Conservation (phyloP, 2,888 invertebrate genomes). For the Phymatocera aterrima region DNA sequence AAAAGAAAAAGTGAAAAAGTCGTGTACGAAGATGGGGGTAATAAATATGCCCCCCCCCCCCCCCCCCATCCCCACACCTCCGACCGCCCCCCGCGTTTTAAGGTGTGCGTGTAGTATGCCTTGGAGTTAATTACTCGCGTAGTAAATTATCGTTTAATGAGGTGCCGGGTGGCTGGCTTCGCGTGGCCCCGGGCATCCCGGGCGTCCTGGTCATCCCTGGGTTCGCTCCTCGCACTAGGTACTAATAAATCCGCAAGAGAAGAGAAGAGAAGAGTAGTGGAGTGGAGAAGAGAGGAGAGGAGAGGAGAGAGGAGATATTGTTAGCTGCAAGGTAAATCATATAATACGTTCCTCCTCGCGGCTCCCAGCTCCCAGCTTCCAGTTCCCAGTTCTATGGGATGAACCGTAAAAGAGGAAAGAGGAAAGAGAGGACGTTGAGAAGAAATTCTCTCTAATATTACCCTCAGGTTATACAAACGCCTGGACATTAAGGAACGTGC, state of each 20-base stretch:
- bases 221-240: constrained; percentile 52
- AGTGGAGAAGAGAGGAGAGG: constrained; percentile 53
- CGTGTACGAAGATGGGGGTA: constrained; percentile 19
- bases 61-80: no score
- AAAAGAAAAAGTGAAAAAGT: not conserved
- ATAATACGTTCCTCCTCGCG: constrained; percentile 6
- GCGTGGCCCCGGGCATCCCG: constrained; percentile 51
- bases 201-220: constrained; percentile 42
- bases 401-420: not conserved
- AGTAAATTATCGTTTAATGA: constrained; percentile 74
- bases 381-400: not conserved
- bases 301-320: constrained; percentile 66
- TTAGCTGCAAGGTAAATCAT: constrained; percentile 73
- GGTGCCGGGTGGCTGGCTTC: constrained; percentile 66
- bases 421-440: not conserved
- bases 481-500: no score
- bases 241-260: constrained; percentile 70
- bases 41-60: constrained; percentile 36
- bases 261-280: not conserved
- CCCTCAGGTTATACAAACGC: constrained; percentile 21
- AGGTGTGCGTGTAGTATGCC: constrained; percentile 62
- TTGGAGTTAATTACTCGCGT: constrained; percentile 72
- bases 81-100: no score
- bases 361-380: constrained; percentile 5
- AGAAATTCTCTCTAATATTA: constrained; percentile 6